Base-by-base conservation (phyloP, 92 coral and sea anemone species). In the Galaxea fascicularis region DNA sequence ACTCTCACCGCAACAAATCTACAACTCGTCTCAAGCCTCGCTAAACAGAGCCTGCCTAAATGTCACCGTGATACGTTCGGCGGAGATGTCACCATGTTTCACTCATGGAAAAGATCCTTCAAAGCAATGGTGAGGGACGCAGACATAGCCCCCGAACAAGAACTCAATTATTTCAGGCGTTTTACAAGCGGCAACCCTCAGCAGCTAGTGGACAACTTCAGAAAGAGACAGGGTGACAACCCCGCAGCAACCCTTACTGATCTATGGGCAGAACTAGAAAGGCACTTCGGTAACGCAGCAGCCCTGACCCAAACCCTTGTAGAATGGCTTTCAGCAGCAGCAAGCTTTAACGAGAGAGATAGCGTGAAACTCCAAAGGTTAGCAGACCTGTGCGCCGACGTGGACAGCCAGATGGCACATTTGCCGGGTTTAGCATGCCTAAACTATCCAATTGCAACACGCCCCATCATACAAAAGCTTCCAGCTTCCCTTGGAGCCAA, bases 381-480 rank as follows among this genome's bases (percentile, higher is more conserved):
- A 46, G 52, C 86, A 10, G 87, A 89, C 80, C 20, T 85, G 51
- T 89, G 93, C 65, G 80, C 86, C 1, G 90, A 90, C 49, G 77
- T 86, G 20, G 88, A 78, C 57, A 64, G 86, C 45, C 90, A 90
- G 76, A 63, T 81, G 41, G 63, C 64, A 18, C 79, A 68, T 31
- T 79, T 82, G 5, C 85, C 90, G 8, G 93, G 90, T n/a, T 62
- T 90, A 21, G 82, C 90, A 12, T 86, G 93, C 70, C 45, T 90
- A 29, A 85, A 89, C 68, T 89, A 79, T 16, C 92, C 92, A 49
- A 84, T 76, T 26, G 67, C 76, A 24, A 86, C 86, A 41, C 85
- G 52, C 30, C 90, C 93, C 9, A 82, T 85, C 30, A 66, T 75
- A 16, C 51, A 75, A 8, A 71, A 11, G 58, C 68, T 82, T 17